phyloP scores from a whole-genome alignment of 37 sponge, comb jelly and placozoan species.

The Amphimedon queenslandica region DNA sequence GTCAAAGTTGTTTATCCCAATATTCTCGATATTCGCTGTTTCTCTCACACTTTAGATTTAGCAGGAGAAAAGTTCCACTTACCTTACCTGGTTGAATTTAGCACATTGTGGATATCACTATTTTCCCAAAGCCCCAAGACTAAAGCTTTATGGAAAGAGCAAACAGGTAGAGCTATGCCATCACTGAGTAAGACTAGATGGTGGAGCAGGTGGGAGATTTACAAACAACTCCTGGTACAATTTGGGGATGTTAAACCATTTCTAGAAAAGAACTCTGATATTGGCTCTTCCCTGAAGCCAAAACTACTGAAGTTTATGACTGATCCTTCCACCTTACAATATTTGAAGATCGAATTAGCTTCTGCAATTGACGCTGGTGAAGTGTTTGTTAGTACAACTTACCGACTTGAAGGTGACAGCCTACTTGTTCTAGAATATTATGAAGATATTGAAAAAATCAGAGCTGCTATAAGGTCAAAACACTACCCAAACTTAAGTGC shows the following conservation, averaged over 20 bases:
- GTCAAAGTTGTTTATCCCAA: constrained; percentile 25
- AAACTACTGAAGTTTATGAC: constrained; percentile 36
- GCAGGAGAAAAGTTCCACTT: constrained; percentile 40
- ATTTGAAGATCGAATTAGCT: constrained; percentile 45
- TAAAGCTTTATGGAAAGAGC: constrained; percentile 42
- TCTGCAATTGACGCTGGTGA: constrained; percentile 32
- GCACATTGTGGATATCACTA: constrained; percentile 21
- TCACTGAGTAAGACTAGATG: constrained; percentile 37
- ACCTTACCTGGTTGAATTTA: constrained; percentile 22
- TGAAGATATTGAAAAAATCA: constrained; percentile 23
- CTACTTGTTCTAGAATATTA: constrained; percentile 33
- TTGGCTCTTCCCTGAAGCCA: constrained; percentile 35
- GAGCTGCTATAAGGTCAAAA: constrained; percentile 7
- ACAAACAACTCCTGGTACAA: constrained; percentile 34
- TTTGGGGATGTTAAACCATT: constrained; percentile 55
- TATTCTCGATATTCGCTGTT: constrained; percentile 37
- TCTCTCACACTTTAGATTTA: constrained; percentile 40
- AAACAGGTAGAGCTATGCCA: constrained; percentile 47
- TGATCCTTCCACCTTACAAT: constrained; percentile 2
- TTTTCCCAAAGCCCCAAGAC: constrained; percentile 52
- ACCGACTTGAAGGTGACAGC: constrained; percentile 44
- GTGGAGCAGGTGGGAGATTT: constrained; percentile 53
- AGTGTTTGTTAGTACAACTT: constrained; percentile 47
- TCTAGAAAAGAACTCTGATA: constrained; percentile 27
- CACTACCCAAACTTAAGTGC: constrained; percentile 31